Evolutionary conservation across 2,888 invertebrate species (phyloP), one percentile per base, ranked within the genome.

Genomic region (Andricus curvator): DNA sequence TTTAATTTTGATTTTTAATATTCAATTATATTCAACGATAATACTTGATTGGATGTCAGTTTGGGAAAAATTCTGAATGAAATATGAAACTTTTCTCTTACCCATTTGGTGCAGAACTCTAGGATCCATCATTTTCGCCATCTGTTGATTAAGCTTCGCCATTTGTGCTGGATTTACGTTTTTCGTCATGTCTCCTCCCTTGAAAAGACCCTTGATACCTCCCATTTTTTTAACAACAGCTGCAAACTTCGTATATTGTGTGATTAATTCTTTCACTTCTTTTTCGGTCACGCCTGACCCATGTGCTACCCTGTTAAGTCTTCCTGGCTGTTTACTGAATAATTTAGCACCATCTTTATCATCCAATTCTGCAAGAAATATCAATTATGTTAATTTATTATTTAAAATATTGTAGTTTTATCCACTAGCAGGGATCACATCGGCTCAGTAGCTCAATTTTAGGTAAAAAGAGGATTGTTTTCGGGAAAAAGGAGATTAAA

Each of bases 41-140:
- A 48, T 48, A 48, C 48, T 48, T 48, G n/a, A n/a, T 17, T 56
- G n/a, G 9, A n/a, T n/a, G 1, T n/a, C 3, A 56, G 8, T 20
- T n/a, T 56, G n/a, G n/a, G n/a, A 56, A 4, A 4, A 62, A 62
- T 17, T 64, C 29, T 17, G 64, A 29, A 29, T 29, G 15, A 62
- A 62, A 25, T 62, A 22, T n/a, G 22, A 17, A 76, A 77, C 37
- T 37, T 33, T 25, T 66, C 48, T 33, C 33, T 51, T 88, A 94
- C 96, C 96, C 96, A 96, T 96, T 92, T 99, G 99, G 89, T 99
- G 99, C 77, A 99, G 94, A 86, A 99, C 98, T 81, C 99, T 94
- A 0, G 99, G 99, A 93, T 99, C 99, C 97, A 99, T 99, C 98
- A 99, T 99, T 93, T 98, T 98, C 9, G 99, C 99, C 99, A 99